Evolutionary conservation across 2,797 vertebrate species (phyloP).

Genomic region (Synanceia verrucosa): DNA sequence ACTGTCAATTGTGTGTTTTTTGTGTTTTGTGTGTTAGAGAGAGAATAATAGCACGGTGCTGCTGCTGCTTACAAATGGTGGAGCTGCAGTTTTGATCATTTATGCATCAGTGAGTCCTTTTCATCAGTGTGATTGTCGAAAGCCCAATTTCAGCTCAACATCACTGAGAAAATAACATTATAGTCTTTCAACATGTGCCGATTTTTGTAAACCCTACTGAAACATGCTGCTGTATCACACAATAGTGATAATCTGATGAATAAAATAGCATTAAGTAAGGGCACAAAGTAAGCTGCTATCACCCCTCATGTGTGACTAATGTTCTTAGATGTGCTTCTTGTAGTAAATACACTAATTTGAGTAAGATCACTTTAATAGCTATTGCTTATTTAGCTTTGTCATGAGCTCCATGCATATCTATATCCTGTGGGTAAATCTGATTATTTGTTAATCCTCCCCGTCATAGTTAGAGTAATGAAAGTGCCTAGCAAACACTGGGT

Average conservation of each 20-base stretch:
- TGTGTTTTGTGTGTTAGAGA: conserved; percentile 3
- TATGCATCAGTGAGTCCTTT: background rate
- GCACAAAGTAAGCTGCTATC: background rate
- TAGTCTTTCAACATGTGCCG: background rate
- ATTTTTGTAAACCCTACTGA: conserved; percentile 3
- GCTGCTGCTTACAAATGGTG: background rate
- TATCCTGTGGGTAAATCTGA: conserved; percentile 2
- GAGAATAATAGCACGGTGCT: background rate
- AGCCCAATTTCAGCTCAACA: background rate
- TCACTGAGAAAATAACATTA: background rate
- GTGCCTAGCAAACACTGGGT: background rate
- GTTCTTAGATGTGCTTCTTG: conserved; percentile 19
- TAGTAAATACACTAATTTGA: conserved; percentile 12
- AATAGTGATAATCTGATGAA: conserved; percentile 8
- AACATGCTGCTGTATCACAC: background rate
- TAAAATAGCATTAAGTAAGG: background rate
- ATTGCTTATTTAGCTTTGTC: conserved; percentile 18
- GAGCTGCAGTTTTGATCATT: background rate
- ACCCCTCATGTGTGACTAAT: conserved; percentile 32
- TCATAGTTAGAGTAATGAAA: background rate
- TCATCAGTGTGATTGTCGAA: conserved; percentile 7
- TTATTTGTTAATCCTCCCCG: background rate
- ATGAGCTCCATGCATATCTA: background rate
- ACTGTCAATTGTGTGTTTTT: conserved; percentile 15
- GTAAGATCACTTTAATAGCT: conserved; percentile 18